phyloP scores from a whole-genome alignment of 2,888 invertebrate species.

The Lordiphosa andalusiaca region DNA sequence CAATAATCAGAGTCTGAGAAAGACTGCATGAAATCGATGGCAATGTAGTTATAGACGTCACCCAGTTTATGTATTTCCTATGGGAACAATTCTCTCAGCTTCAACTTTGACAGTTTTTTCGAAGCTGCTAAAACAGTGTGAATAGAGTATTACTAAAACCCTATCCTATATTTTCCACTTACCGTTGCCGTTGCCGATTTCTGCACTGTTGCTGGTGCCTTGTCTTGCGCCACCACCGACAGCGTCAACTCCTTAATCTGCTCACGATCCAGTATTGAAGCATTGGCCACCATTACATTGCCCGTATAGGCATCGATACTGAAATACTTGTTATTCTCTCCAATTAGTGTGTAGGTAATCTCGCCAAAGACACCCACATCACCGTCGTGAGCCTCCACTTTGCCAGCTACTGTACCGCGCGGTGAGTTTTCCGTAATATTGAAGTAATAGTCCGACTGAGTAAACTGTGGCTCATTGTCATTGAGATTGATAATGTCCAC shows the following conservation, averaged over 20 bases:
- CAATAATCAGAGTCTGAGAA: no score
- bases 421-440: constrained; percentile 88
- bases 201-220: constrained; percentile 86
- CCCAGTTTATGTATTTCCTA: no score
- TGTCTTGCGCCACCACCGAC: constrained; percentile 90
- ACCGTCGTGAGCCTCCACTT: constrained; percentile 88
- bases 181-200: constrained; percentile 89
- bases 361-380: constrained; percentile 90
- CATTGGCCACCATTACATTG: constrained; percentile 87
- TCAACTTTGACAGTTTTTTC: no score
- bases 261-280: constrained; percentile 90
- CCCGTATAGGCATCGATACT: constrained; percentile 87
- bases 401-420: constrained; percentile 86
- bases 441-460: constrained; percentile 85
- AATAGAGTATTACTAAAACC: no score
- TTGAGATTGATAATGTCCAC: constrained; percentile 92
- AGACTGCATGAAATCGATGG: no score
- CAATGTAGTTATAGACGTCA: no score
- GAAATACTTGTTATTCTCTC: constrained; percentile 88
- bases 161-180: constrained; percentile 46
- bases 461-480: constrained; percentile 92
- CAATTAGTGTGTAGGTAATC: constrained; percentile 88
- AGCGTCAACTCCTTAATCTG: constrained; percentile 85
- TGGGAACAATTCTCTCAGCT: no score
- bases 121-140: no score